Conservation (phyloP, 1,140 invertebrate species). For the Caenorhabditis inopinata region DNA sequence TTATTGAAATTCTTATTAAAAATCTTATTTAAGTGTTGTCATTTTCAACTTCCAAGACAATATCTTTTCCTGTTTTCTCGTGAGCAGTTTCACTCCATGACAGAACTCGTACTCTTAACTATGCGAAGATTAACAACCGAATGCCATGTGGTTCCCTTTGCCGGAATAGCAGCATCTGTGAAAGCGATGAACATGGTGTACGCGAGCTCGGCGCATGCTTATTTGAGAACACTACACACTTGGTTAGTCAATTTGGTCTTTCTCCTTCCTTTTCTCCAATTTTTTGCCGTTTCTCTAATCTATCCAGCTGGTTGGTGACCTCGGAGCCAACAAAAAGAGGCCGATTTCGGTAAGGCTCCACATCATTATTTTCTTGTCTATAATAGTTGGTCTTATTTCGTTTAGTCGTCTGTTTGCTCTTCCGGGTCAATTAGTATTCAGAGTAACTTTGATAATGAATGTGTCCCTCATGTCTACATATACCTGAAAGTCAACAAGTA, state of each 20-base stretch:
- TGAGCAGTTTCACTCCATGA: too few species aligned
- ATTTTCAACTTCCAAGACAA: too few species aligned
- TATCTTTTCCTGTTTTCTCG: too few species aligned
- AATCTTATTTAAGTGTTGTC: not conserved
- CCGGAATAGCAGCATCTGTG: conserved; percentile 22
- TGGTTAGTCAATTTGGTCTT: conserved; percentile 26
- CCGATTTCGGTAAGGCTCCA: not conserved
- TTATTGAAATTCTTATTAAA: not conserved
- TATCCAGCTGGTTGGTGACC: conserved; percentile 11
- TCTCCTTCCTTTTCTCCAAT: not conserved
- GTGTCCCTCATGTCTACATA: not conserved
- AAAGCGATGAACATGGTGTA: conserved; percentile 19
- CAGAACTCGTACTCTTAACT: not conserved
- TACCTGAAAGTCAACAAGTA: too few species aligned
- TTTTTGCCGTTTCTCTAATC: not conserved
- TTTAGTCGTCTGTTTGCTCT: not conserved
- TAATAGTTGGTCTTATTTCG: not conserved
- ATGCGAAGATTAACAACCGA: not conserved
- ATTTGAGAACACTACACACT: conserved; percentile 27
- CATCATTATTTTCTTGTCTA: not conserved
- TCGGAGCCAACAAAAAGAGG: not conserved
- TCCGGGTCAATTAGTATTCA: not conserved
- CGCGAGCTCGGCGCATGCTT: not conserved
- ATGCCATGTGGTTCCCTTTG: not conserved
- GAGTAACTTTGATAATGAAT: not conserved